Evolutionary conservation across 1,140 invertebrate species (phyloP), one percentile per base, ranked within the genome.

Genomic region (Planococcus citri): DNA sequence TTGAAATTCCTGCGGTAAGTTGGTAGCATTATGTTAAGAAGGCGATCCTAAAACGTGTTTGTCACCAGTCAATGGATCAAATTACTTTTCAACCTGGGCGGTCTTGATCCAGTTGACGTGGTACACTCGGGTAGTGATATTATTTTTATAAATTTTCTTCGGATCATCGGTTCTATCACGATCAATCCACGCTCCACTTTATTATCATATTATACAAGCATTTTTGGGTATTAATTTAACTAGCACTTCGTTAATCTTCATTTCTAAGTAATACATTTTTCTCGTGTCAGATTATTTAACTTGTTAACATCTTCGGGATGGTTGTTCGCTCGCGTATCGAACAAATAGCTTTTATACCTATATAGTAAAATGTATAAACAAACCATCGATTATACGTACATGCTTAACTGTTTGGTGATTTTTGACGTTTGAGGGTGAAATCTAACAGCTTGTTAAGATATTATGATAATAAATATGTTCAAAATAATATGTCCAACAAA

Each of bases 101-200:
- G 60, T 64, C 60, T 64, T 24, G 22, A 64, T 64, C 21, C 17
- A 64, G 60, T 64, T 64, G 60, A 64, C 22, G 60, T 64, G 60
- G n/a, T 64, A 64, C 9, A 27, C 20, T 25, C 60, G 10, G 6
- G 60, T 64, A 27, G 10, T 64, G 60, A 64, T 64, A 64, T 64
- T 64, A 64, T 64, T 64, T 64, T 64, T 64, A 64, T 64, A 14
- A 64, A 64, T 64, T 64, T 64, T 64, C 25, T 64, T 64, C 60
- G 60, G 60, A 64, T 64, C 60, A 64, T 64, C 60, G 60, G 17
- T 64, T 64, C 60, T 64, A 64, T 64, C 60, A 64, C 60, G 60
- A 64, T 21, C 60, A 25, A 64, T 64, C 60, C 60, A 64, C 60
- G 60, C 60, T 64, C 22, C 60, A 64, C 60, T 64, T 64, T 64